Conservation (phyloP, 2,888 invertebrate genomes). For the Nomada fucata region DNA sequence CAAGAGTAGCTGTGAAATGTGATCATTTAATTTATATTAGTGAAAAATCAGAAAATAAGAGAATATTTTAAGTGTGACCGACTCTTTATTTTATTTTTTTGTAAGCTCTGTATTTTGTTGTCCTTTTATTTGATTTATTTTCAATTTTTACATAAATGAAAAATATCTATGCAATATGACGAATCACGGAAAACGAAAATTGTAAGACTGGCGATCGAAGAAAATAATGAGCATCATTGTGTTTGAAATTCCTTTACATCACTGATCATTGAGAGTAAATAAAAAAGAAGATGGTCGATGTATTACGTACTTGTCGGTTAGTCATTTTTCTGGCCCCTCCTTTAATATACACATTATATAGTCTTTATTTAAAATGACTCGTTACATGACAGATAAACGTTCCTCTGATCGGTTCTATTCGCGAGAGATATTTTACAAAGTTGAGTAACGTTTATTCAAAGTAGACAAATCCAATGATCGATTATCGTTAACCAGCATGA, state of each 20-base stretch:
- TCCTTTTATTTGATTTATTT: slow-evolving; percentile 8
- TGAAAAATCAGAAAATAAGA: background rate
- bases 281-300: slow-evolving; percentile 38
- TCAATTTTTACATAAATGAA: slow-evolving; percentile 18
- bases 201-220: background rate
- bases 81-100: slow-evolving; percentile 6
- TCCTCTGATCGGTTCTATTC: slow-evolving; percentile 3
- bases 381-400: slow-evolving; percentile 33
- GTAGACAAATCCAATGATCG: slow-evolving; percentile 27
- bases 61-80: slow-evolving; percentile 7
- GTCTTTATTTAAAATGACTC: slow-evolving; percentile 36
- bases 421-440: slow-evolving; percentile 28
- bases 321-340: background rate
- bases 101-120: slow-evolving; percentile 3
- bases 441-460: slow-evolving; percentile 53
- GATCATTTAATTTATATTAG: slow-evolving; percentile 37
- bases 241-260: slow-evolving; percentile 46
- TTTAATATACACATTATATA: slow-evolving; percentile 12
- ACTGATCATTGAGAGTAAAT: slow-evolving; percentile 26
- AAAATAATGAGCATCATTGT: slow-evolving; percentile 2
- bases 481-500: slow-evolving; percentile 12
- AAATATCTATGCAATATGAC: background rate
- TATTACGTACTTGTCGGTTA: slow-evolving; percentile 18
- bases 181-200: background rate
- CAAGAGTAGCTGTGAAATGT: slow-evolving; percentile 22